Conservation (phyloP, 2,888 invertebrate species). For the Cephus pulcher region DNA sequence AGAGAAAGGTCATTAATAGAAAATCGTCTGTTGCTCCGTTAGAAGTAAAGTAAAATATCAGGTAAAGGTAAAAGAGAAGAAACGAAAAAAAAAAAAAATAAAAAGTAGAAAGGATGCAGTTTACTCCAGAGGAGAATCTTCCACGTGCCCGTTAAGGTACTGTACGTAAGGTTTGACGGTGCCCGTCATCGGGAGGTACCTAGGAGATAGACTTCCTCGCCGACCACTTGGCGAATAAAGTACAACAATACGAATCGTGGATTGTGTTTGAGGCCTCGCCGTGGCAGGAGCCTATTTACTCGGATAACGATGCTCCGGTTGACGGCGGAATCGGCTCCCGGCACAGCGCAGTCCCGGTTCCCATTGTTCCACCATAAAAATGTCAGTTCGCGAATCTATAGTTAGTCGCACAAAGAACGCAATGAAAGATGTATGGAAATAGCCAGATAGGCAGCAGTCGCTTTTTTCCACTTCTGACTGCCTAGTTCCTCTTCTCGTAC, state of each 20-base stretch:
- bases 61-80: not conserved
- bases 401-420: conserved; percentile 59
- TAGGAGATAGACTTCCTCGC: conserved; percentile 29
- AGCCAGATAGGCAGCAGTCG: conserved; percentile 51
- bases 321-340: conserved; percentile 47
- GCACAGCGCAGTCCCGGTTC: conserved; percentile 36
- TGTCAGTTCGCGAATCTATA: conserved; percentile 62
- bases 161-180: not conserved
- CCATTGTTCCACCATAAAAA: conserved; percentile 64
- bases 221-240: conserved; percentile 45
- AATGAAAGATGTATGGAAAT: conserved; percentile 63
- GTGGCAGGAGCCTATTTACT: conserved; percentile 56
- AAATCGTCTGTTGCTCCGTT: not conserved
- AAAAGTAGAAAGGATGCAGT: not conserved
- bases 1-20: conserved; percentile 19
- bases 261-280: conserved; percentile 50
- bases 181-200: not conserved
- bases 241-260: conserved; percentile 54
- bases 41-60: not conserved
- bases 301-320: conserved; percentile 59
- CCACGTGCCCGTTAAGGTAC: not conserved
- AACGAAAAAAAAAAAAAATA: too few species aligned
- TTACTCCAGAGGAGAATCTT: not conserved
- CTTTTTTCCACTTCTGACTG: conserved; percentile 18
- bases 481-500: conserved; percentile 23